phyloP scores from a whole-genome alignment of 2,797 vertebrate species.

The Simalia tracyae region DNA sequence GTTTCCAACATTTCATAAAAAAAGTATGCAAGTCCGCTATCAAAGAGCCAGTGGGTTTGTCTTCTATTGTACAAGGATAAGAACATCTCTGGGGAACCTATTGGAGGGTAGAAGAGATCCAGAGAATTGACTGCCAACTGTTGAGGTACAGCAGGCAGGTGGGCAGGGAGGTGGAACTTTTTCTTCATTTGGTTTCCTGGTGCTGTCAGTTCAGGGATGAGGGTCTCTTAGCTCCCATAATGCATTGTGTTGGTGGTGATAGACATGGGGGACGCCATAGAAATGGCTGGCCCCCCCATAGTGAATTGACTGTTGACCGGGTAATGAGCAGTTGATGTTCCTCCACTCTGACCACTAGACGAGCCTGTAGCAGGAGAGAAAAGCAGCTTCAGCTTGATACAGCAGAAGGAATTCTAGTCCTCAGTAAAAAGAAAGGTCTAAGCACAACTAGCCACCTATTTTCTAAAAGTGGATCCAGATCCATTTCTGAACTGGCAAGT shows the following conservation, averaged over 20 bases:
- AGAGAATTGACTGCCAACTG: conserved; percentile 19
- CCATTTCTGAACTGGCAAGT: background rate
- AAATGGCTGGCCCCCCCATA: conserved; percentile 92
- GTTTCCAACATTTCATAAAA: conserved; percentile 36
- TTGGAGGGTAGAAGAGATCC: conserved; percentile 7
- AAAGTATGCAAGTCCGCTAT: conserved; percentile 64
- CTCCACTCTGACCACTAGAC: conserved; percentile 80
- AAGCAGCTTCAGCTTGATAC: background rate
- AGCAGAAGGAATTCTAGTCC: background rate
- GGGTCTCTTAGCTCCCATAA: conserved; percentile 87
- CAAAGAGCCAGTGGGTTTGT: conserved; percentile 57
- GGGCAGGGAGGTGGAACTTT: conserved; percentile 8
- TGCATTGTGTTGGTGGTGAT: conserved; percentile 97
- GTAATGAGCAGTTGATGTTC: conserved; percentile 83
- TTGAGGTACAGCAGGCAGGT: conserved; percentile 4
- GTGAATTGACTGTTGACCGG: conserved; percentile 94
- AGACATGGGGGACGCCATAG: conserved; percentile 95
- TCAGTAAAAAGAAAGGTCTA: background rate
- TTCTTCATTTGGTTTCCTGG: conserved; percentile 75
- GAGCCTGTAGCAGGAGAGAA: conserved; percentile 74
- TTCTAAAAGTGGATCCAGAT: background rate
- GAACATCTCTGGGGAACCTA: conserved; percentile 26
- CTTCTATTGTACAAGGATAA: conserved; percentile 41
- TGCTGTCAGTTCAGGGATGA: conserved; percentile 58
- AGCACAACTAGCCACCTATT: background rate